Evolutionary conservation across 2,888 invertebrate genomes (phyloP).

Genomic region (Phrixothrix hirtus): DNA sequence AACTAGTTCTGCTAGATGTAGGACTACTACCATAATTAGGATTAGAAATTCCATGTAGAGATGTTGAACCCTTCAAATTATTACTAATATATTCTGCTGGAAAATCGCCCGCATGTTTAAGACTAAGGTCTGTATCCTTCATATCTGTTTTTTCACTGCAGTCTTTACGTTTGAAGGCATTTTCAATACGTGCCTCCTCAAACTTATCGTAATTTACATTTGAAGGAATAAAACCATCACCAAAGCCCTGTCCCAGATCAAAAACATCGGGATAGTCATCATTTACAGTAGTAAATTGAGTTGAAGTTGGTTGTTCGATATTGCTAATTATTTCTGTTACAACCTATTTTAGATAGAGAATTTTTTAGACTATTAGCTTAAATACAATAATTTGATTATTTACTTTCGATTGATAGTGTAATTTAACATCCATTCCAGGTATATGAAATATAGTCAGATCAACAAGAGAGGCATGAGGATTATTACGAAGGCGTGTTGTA

Average conservation of each 20-base stretch:
- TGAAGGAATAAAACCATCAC: constrained; percentile 20
- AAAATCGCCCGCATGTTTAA: constrained; percentile 20
- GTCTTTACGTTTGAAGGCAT: constrained; percentile 51
- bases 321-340: too few species aligned
- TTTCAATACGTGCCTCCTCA: constrained; percentile 51
- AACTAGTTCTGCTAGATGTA: constrained; percentile 45
- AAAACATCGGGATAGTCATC: constrained; percentile 13
- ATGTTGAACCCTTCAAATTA: constrained; percentile 35
- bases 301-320: constrained; percentile 11
- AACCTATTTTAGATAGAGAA: too few species aligned
- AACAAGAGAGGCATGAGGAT: constrained; percentile 57
- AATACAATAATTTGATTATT: too few species aligned
- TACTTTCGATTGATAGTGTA: constrained; percentile 55
- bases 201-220: constrained; percentile 45
- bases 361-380: too few species aligned
- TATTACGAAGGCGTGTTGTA: constrained; percentile 49
- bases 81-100: constrained; percentile 19
- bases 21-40: constrained; percentile 53
- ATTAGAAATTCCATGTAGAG: constrained; percentile 53
- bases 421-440: constrained; percentile 81
- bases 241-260: constrained; percentile 13
- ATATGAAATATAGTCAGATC: constrained; percentile 89
- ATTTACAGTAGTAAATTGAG: constrained; percentile 6
- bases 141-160: too few species aligned
- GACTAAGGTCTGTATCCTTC: constrained; percentile 7